Percentiles rank a stretch among this genome's conserved stretches.
These are phyloP conservation scores for Eulemur rubriventer DNA, from an alignment of 2,797 vertebrate genomes.

Conservation along the genomic window DNA sequence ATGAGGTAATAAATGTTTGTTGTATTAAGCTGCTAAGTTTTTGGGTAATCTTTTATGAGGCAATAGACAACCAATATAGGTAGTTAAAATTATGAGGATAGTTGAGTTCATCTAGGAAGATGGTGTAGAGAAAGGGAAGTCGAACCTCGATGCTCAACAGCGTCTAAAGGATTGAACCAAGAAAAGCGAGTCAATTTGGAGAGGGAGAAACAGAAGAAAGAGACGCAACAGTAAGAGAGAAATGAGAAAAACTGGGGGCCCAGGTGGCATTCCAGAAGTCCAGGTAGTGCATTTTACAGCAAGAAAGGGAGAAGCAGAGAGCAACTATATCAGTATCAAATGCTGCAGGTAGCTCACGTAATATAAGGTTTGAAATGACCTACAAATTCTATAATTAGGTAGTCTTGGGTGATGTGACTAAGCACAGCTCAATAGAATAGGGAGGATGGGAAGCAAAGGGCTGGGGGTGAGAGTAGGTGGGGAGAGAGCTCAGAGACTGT, in stretches of 20 bases:
- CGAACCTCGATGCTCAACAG: neutral
- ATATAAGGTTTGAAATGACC: neutral
- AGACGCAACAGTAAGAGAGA: neutral
- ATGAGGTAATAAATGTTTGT: neutral
- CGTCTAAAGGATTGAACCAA: neutral
- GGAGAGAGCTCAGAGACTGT: neutral
- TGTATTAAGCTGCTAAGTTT: neutral
- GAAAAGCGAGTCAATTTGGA: neutral
- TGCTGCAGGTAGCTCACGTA: neutral
- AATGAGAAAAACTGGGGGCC: neutral
- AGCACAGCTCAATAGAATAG: neutral
- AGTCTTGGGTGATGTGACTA: neutral
- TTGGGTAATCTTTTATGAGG: neutral
- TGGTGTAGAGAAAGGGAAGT: neutral
- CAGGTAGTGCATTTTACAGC: neutral
- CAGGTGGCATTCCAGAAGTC: neutral
- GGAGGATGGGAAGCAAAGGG: neutral
- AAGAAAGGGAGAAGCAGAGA: neutral
- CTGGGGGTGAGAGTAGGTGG: neutral
- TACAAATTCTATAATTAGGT: neutral
- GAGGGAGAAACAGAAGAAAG: neutral
- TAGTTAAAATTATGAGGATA: neutral
- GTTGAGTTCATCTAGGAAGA: neutral
- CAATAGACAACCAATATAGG: neutral
- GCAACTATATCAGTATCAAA: neutral